Evolutionary conservation across 2,888 invertebrate genomes (phyloP).

Genomic region (Octodonta nipae): DNA sequence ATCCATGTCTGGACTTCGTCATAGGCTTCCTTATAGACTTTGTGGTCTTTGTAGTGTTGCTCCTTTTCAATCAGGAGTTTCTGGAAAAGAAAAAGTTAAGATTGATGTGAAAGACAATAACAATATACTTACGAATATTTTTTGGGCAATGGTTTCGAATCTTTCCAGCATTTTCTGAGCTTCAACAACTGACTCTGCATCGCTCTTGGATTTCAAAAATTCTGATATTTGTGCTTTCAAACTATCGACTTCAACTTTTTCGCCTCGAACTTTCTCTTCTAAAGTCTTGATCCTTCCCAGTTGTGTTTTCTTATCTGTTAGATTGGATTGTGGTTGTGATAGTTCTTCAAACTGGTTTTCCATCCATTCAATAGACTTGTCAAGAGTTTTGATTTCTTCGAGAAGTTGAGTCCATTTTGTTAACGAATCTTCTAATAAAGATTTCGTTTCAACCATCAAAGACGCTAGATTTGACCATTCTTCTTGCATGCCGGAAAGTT

Average conservation of each 20-base stretch:
- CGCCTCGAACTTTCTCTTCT: slow-evolving; percentile 78
- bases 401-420: slow-evolving; percentile 83
- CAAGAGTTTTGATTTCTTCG: slow-evolving; percentile 74
- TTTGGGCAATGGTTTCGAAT: slow-evolving; percentile 66
- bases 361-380: slow-evolving; percentile 68
- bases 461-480: slow-evolving; percentile 79
- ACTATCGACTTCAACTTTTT: slow-evolving; percentile 78
- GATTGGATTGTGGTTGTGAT: slow-evolving; percentile 60
- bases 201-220: slow-evolving; percentile 75
- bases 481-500: slow-evolving; percentile 69
- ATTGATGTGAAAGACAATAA: slow-evolving; percentile 1
- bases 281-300: slow-evolving; percentile 72
- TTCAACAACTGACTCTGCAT: slow-evolving; percentile 67
- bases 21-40: slow-evolving; percentile 79
- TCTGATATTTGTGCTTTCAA: slow-evolving; percentile 72
- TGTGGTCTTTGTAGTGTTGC: slow-evolving; percentile 76
- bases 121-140: slow-evolving; percentile 45
- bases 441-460: slow-evolving; percentile 82
- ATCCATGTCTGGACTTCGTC: slow-evolving; percentile 84
- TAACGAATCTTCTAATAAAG: slow-evolving; percentile 73
- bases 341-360: slow-evolving; percentile 62
- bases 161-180: slow-evolving; percentile 74
- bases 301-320: slow-evolving; percentile 75
- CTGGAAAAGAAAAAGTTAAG: slow-evolving; percentile 21
- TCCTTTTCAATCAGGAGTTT: slow-evolving; percentile 65